A percentile compares a stretch with the other conserved stretches of the same genome.
Evolutionary conservation across 2,888 invertebrate species (phyloP).

Genomic region (Ichneumoninae sp.): DNA sequence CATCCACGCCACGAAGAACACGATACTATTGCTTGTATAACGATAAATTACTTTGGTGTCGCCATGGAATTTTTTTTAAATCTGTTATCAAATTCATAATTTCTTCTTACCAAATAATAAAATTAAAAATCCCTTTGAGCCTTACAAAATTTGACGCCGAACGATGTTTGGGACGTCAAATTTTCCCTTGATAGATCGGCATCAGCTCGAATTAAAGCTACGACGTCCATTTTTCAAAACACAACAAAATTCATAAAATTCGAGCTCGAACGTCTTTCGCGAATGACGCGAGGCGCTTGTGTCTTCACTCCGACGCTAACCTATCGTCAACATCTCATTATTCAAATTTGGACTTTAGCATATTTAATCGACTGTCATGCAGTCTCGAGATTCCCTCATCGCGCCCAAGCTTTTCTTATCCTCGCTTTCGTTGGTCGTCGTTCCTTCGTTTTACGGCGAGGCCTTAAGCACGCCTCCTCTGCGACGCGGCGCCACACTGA

Average conservation of each 20-base stretch:
- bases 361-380: conserved; percentile 80
- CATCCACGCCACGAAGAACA: conserved; percentile 28
- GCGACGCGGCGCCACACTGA: conserved; percentile 75
- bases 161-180: neutral
- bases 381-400: conserved; percentile 55
- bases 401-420: conserved; percentile 45
- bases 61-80: neutral
- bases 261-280: conserved; percentile 11
- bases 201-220: neutral
- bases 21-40: neutral
- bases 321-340: conserved; percentile 83
- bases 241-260: neutral
- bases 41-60: neutral
- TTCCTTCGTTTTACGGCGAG: conserved; percentile 52
- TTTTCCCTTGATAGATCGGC: neutral
- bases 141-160: too few relatives aligned
- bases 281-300: conserved; percentile 26
- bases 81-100: neutral
- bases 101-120: neutral
- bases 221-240: neutral
- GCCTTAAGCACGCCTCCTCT: conserved; percentile 21
- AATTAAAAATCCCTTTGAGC: neutral
- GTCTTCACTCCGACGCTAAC: conserved; percentile 57
- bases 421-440: conserved; percentile 50
- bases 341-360: conserved; percentile 83